Evolutionary conservation across 2,797 vertebrate genomes (phyloP), one percentile per base, ranked within the genome.

Genomic region (Urocyon cinereoargenteus): DNA sequence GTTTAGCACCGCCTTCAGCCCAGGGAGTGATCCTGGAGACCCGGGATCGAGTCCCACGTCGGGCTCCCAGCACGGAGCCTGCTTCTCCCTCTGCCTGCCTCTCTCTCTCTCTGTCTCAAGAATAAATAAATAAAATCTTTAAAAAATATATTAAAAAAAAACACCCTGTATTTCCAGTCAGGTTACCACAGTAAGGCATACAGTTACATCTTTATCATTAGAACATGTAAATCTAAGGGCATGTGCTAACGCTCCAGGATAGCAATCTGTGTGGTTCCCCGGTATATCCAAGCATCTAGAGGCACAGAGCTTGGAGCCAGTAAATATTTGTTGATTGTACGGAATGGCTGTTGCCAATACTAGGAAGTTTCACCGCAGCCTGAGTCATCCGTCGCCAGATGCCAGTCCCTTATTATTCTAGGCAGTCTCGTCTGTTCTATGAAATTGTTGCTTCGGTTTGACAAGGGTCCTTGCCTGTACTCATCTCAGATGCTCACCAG

Each of bases 151-250:
- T 45, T 40, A 7, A 8, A 45, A 45, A 45, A 45, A 7, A 45
- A 1, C 7, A n/a, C 6, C 88, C 89, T 86, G 64, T 64, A 55
- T 57, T 96, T 96, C 92, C 87, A 53, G 93, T 90, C 70, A 11
- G 68, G 84, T 75, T 14, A 72, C 90, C 49, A 86, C 62, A 61
- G 49, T 19, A 68, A 68, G 16, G 28, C 12, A 40, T 26, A 53
- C 15, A 72, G 91, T 51, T 68, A 68, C 28, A 10, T 83, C 55
- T 90, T 26, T 85, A 77, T 85, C 68, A 72, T 45, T 55, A n/a
- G 49, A 57, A 66, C 70, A 9, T 3, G n/a, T 49, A 81, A 61
- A 51, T 28, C 68, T 51, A 59, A 59, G 92, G 88, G 55, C 55
- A 19, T 0, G 9, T 21, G n/a, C 55, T 31, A 49, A 34, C 10